These are phyloP conservation scores for Junco hyemalis DNA, from an alignment of 2,113 vertebrate species.

Conservation along the genomic window DNA sequence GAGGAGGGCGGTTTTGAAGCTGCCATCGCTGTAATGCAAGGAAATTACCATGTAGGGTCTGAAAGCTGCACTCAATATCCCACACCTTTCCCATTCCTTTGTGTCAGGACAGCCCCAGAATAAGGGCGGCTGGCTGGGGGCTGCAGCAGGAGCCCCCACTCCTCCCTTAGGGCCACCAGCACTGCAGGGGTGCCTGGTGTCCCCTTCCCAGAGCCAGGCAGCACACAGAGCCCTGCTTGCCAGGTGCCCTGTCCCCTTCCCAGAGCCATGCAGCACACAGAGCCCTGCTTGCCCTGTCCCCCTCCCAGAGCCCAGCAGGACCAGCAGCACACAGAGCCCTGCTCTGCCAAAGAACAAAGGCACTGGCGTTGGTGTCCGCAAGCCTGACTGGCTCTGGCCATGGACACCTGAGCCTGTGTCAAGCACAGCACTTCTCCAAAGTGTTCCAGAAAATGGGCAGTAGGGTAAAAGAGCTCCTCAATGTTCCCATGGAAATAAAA, in stretches of 20 bases:
- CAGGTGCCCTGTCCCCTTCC: neutral
- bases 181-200: fast-evolving
- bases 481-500: neutral
- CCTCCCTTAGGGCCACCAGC: fast-evolving
- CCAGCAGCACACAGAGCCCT: fast-evolving
- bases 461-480: neutral
- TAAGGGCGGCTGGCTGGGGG: fast-evolving
- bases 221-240: neutral
- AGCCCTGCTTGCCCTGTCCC: neutral
- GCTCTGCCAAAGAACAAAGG: neutral
- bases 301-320: neutral
- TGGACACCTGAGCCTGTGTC: neutral
- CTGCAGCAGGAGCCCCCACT: neutral
- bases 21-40: neutral
- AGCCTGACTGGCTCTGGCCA: neutral
- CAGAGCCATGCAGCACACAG: neutral
- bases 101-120: neutral
- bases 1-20: neutral
- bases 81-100: neutral
- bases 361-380: neutral
- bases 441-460: neutral
- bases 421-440: neutral
- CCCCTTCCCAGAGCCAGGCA: too few species aligned
- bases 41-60: constrained; percentile 3
- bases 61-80: constrained; percentile 26